Base-by-base conservation (phyloP, 2,797 vertebrate genomes). In the Mus caroli region DNA sequence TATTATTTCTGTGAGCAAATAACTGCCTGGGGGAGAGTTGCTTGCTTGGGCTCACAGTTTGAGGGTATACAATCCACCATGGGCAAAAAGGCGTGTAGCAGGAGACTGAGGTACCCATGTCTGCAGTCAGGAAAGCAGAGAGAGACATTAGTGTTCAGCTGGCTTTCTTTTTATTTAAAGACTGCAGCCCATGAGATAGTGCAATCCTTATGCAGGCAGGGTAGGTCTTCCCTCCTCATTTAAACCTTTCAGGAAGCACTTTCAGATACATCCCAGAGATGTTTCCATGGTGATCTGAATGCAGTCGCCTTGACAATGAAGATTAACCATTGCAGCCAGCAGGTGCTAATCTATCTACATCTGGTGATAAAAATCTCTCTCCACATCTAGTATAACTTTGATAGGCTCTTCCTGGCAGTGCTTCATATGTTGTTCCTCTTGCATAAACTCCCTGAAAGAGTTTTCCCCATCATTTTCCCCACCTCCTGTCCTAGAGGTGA, bases 361-460 rank as follows among this genome's bases (percentile, higher is more conserved):
- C 46, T 52, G 20, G 28, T 85, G 34, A 60, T 94, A 94, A 88
- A 88, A 69, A 60, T 92, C 3, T 90, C 54, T 95, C 46, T 8
- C 28, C 26, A 77, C 10, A 50, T 79, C n/a, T 22, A 50, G 83
- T 3, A 88, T 34, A 69, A 85, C 26, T 75, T 92, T 28, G 60
- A 37, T 52, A 88, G 75, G 75, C 20, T 5, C 7, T 46, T 71
- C 14, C 60, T 92, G 40, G 64, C 52, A 79, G 46, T 76, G 64
- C 46, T 71, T 28, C 40, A 4, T 71, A 4, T 9, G 79, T 92
- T 77, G 52, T 13, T 94, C 83, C 26, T 92, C 37, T 89, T 60
- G 28, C 12, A 79, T 37, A 37, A 84, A 79, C 12, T 67, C 26
- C 46, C 52, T 80, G 54, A 56, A 40, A 84, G 58, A 88, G 24